A percentile compares a stretch with the other conserved stretches of the same genome.
Conservation (phyloP, 2,113 vertebrate genomes). For the Semicossyphus pulcher region DNA sequence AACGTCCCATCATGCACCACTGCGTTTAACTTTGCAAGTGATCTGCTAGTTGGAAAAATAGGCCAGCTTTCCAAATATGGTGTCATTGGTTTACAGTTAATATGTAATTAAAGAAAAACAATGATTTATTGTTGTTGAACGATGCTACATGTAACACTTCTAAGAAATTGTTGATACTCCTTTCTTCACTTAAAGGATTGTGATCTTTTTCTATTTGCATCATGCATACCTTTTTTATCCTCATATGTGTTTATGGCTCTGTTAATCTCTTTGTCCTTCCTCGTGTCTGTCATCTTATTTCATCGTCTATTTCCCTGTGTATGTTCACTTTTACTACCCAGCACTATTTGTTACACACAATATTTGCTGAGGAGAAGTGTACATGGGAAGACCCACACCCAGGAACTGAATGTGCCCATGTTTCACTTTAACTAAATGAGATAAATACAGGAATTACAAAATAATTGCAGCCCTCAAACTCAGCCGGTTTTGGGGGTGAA, state of each 20-base stretch:
- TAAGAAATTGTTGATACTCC: neutral
- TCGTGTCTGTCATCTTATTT: neutral
- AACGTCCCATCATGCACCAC: no score
- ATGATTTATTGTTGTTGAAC: neutral
- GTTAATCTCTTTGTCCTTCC: neutral
- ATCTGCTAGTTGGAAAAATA: no score
- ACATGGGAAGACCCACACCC: neutral
- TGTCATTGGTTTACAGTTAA: neutral
- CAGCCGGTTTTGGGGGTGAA: constrained; percentile 18
- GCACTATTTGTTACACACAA: neutral
- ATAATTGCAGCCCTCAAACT: constrained; percentile 10
- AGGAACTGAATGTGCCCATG: no score
- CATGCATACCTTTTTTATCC: neutral
- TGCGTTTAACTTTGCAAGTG: neutral
- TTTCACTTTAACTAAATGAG: constrained; percentile 32
- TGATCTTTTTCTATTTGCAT: neutral
- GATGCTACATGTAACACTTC: constrained; percentile 42
- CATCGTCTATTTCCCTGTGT: neutral
- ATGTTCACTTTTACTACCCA: neutral
- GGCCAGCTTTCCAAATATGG: neutral
- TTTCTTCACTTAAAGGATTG: neutral
- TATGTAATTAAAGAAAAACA: neutral
- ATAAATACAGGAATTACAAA: constrained; percentile 5
- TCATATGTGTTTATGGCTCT: no score
- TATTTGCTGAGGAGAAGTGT: neutral